These are phyloP conservation scores for Olivierus martensii DNA, from an alignment of 1,140 invertebrate species.

Conservation along the genomic window DNA sequence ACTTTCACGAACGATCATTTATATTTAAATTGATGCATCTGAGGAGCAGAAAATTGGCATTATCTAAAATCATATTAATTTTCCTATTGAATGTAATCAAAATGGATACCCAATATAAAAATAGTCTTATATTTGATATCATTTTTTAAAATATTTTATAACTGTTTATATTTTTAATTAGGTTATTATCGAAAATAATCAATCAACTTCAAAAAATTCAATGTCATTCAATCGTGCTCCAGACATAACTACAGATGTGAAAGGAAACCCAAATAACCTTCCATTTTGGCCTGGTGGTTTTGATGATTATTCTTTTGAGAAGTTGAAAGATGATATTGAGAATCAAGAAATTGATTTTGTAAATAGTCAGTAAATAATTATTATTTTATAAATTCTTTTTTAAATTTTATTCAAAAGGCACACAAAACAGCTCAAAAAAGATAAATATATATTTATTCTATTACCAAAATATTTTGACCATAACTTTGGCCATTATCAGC, in stretches of 20 bases:
- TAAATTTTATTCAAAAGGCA: too few relatives aligned
- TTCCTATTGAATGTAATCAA: too few relatives aligned
- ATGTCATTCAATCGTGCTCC: conserved; percentile 51
- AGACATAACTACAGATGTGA: conserved; percentile 41
- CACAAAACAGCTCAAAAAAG: too few relatives aligned
- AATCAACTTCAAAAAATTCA: conserved; percentile 54
- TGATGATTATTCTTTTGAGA: conserved; percentile 36
- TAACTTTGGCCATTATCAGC: too few relatives aligned
- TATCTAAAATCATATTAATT: too few relatives aligned
- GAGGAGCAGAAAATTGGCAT: too few relatives aligned
- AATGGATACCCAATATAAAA: too few relatives aligned
- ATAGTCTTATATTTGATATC: background rate
- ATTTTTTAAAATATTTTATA: background rate
- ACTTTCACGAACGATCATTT: too few relatives aligned
- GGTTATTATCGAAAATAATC: conserved; percentile 41
- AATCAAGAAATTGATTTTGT: conserved; percentile 18
- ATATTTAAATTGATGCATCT: too few relatives aligned
- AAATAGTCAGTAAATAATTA: conserved; percentile 37
- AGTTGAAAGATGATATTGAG: conserved; percentile 23
- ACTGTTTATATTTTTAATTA: conserved; percentile 17
- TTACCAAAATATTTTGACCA: too few relatives aligned
- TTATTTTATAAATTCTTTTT: too few relatives aligned
- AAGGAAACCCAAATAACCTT: conserved; percentile 52
- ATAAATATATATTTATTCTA: too few relatives aligned
- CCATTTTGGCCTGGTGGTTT: conserved; percentile 71